Percentiles rank a stretch among this genome's conserved stretches.
phyloP scores from a whole-genome alignment of 2,888 invertebrate species.

The Graphium colonna region DNA sequence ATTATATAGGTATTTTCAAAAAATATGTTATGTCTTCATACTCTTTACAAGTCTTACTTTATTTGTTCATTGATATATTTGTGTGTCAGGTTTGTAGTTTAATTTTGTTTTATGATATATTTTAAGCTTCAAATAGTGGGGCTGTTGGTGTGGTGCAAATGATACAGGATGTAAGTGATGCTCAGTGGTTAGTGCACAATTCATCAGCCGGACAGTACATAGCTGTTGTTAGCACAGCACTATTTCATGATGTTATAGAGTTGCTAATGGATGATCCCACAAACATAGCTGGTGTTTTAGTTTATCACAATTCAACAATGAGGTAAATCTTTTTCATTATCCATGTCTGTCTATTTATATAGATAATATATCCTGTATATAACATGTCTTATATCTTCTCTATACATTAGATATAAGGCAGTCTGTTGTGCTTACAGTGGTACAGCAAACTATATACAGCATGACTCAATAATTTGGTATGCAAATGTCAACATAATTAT shows the following conservation, averaged over 20 bases:
- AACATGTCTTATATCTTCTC: no score
- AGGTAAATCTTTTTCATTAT: slow-evolving; percentile 48
- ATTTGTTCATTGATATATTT: no score
- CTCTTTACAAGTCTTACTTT: no score
- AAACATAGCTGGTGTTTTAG: slow-evolving; percentile 83
- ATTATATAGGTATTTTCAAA: no score
- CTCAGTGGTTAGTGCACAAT: slow-evolving; percentile 85
- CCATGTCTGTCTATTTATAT: no score
- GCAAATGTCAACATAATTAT: no score
- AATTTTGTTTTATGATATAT: background rate
- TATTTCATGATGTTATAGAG: slow-evolving; percentile 78
- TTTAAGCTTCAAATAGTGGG: slow-evolving; percentile 86
- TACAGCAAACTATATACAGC: no score
- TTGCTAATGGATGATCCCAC: slow-evolving; percentile 72
- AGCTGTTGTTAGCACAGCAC: slow-evolving; percentile 83
- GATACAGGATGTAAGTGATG: slow-evolving; percentile 82
- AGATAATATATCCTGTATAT: background rate
- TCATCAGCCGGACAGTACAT: slow-evolving; percentile 91
- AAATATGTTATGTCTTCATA: no score
- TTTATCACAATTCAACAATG: slow-evolving; percentile 74
- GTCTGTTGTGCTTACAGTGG: no score
- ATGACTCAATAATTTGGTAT: no score
- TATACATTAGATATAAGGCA: no score
- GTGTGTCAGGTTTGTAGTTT: background rate
- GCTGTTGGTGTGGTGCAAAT: slow-evolving; percentile 92